These are phyloP conservation scores for Sphaerophoria rueppellii DNA, from an alignment of 2,888 invertebrate genomes.

Conservation along the genomic window DNA sequence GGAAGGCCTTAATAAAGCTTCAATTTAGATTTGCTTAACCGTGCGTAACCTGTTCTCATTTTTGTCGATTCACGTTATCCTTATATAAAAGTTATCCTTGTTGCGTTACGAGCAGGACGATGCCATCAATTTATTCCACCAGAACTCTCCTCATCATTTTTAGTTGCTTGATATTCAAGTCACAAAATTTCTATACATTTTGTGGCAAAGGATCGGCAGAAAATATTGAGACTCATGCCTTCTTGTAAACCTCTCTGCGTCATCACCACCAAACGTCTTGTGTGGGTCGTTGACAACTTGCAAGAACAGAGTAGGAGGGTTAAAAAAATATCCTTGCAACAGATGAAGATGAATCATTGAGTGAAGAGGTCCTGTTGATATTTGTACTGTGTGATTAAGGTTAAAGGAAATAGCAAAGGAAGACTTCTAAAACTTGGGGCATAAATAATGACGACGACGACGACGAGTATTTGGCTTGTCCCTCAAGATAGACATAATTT, in stretches of 20 bases:
- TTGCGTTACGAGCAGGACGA: slow-evolving; percentile 47
- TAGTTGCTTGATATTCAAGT: slow-evolving; percentile 67
- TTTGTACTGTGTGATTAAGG: slow-evolving; percentile 48
- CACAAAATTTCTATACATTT: slow-evolving; percentile 61
- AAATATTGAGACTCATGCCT: neutral
- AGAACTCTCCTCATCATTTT: slow-evolving; percentile 51
- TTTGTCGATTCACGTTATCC: slow-evolving; percentile 47
- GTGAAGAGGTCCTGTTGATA: slow-evolving; percentile 55
- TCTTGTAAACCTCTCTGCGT: neutral
- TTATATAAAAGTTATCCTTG: slow-evolving; percentile 42
- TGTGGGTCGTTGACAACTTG: slow-evolving; percentile 33
- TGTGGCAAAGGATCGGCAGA: slow-evolving; percentile 22
- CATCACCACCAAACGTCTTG: too few relatives aligned
- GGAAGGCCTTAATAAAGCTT: slow-evolving; percentile 57
- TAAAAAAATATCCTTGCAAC: slow-evolving; percentile 33
- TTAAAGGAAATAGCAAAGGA: slow-evolving; percentile 27
- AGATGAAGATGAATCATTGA: slow-evolving; percentile 71
- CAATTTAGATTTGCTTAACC: slow-evolving; percentile 71
- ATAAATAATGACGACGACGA: slow-evolving; percentile 60
- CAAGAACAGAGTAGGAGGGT: slow-evolving; percentile 17
- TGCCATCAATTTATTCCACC: slow-evolving; percentile 65
- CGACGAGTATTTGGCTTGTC: too few relatives aligned
- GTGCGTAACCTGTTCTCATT: slow-evolving; percentile 70
- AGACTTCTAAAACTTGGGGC: neutral
- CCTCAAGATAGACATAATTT: slow-evolving; percentile 6